Percentiles rank a stretch among this genome's conserved stretches.
These are phyloP conservation scores for Platorchestia sp. DNA, from an alignment of 1,140 invertebrate species.

Conservation along the genomic window DNA sequence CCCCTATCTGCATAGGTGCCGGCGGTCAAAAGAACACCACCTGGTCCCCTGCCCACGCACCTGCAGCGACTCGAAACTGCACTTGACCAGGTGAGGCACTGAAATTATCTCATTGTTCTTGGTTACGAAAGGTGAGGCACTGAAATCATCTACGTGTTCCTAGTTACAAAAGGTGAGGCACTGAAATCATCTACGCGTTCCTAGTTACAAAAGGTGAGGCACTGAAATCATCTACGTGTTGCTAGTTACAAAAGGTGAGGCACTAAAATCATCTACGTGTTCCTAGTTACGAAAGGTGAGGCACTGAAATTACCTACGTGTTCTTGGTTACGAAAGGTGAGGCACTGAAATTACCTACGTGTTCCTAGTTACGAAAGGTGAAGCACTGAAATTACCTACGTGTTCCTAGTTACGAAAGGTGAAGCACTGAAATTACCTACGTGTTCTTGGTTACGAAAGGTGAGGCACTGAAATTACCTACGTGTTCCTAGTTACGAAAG, in stretches of 20 bases:
- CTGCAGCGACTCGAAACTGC: constrained; percentile 11
- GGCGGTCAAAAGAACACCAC: not conserved
- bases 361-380: not conserved
- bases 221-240: not conserved
- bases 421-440: not conserved
- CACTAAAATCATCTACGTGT: not conserved
- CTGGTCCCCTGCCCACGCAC: constrained; percentile 54
- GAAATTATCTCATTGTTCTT: not conserved
- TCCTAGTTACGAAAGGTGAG: not conserved
- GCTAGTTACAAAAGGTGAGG: not conserved
- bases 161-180: not conserved
- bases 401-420: not conserved
- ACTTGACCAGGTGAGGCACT: not conserved
- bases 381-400: not conserved
- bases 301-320: not conserved
- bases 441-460: not conserved
- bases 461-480: not conserved
- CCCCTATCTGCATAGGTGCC: not conserved
- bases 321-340: not conserved
- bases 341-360: not conserved
- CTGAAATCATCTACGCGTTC: not conserved
- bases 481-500: not conserved
- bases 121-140: not conserved
- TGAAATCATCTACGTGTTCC: not conserved
- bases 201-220: not conserved